Conservation (phyloP, 2,888 invertebrate species). For the Magallana nippona region DNA sequence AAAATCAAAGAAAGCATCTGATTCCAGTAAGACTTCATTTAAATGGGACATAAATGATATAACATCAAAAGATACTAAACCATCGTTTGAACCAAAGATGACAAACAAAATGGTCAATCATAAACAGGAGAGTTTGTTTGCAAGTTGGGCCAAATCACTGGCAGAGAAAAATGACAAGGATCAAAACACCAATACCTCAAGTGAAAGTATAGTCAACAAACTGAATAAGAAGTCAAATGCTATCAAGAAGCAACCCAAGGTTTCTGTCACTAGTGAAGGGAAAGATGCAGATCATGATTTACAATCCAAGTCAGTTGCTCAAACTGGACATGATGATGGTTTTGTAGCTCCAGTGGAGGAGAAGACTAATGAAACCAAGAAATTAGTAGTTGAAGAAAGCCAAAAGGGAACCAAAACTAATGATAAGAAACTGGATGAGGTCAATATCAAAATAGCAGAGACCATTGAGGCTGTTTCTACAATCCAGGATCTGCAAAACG, state of each 20-base stretch:
- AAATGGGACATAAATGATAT: not conserved
- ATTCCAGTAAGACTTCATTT: not conserved
- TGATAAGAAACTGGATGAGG: slow-evolving; percentile 11
- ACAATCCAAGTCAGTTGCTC: not conserved
- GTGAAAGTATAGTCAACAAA: not conserved
- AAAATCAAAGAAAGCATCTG: not conserved
- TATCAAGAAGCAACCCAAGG: slow-evolving; percentile 40
- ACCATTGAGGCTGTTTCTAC: slow-evolving; percentile 41
- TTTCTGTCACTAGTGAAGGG: not conserved
- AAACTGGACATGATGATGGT: not conserved
- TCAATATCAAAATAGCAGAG: slow-evolving; percentile 42
- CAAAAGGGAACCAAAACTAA: slow-evolving; percentile 14
- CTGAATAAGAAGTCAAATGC: slow-evolving; percentile 1
- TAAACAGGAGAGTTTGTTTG: slow-evolving; percentile 41
- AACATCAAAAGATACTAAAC: slow-evolving; percentile 26
- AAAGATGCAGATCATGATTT: not conserved
- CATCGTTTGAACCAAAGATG: slow-evolving; percentile 8
- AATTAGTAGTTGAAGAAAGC: not conserved
- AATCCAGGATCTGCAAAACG: slow-evolving; percentile 31
- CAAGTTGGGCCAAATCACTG: slow-evolving; percentile 40
- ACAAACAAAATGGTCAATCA: slow-evolving; percentile 30
- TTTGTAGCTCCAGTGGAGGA: not conserved
- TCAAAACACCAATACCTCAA: not conserved
- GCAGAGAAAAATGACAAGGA: slow-evolving; percentile 34
- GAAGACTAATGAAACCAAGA: slow-evolving; percentile 14